Conservation (phyloP, 2,113 vertebrate genomes). For the Equus quagga region DNA sequence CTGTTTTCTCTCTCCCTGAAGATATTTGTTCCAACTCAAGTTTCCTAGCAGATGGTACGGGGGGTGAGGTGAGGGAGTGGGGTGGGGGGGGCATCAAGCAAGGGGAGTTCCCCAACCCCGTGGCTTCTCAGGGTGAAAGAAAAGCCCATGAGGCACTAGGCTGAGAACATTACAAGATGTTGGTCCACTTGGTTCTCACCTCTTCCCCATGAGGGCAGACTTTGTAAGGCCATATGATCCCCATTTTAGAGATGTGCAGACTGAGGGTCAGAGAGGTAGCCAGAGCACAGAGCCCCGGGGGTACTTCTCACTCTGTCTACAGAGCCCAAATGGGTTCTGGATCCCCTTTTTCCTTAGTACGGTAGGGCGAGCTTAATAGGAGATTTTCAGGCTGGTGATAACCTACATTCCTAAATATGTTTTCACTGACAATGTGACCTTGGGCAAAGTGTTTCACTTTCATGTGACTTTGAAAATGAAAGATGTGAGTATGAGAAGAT, state of each 20-base stretch:
- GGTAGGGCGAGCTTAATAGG: rapidly evolving
- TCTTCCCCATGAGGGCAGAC: too few relatives aligned
- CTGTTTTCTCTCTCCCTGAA: too few relatives aligned
- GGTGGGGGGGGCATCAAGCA: rapidly evolving
- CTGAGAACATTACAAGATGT: background rate
- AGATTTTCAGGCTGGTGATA: background rate
- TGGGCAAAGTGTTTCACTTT: background rate
- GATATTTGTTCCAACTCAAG: background rate
- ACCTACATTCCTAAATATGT: background rate
- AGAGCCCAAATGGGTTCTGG: background rate
- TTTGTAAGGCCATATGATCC: rapidly evolving
- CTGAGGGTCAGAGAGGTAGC: background rate
- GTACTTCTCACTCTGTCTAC: background rate
- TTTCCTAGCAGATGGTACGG: background rate
- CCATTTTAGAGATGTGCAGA: background rate
- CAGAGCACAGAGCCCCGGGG: too few relatives aligned
- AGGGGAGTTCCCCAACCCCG: rapidly evolving
- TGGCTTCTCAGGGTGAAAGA: background rate
- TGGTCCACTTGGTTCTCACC: rapidly evolving
- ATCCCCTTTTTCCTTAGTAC: background rate
- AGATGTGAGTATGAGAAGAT: background rate
- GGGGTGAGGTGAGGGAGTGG: rapidly evolving
- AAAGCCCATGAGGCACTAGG: rapidly evolving
- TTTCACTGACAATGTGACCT: background rate
- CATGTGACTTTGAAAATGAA: background rate